phyloP scores from a whole-genome alignment of 2,797 vertebrate species.

The Channallabes apus region DNA sequence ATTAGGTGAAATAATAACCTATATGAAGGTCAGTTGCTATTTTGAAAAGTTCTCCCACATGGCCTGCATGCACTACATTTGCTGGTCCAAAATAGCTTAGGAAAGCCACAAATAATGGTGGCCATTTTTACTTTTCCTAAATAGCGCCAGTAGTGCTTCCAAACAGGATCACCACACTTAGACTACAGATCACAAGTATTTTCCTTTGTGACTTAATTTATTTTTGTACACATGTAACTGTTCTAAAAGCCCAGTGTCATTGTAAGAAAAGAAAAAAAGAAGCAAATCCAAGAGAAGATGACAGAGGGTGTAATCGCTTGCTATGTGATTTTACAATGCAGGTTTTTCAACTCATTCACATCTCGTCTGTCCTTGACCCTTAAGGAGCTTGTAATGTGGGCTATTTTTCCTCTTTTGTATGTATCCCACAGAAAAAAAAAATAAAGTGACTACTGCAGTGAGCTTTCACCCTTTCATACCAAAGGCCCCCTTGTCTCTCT shows the following conservation, averaged over 20 bases:
- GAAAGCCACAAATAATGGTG: not conserved
- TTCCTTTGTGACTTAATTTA: conserved; percentile 68
- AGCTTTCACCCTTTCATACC: conserved; percentile 73
- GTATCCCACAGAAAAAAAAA: conserved; percentile 65
- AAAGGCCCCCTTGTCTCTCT: conserved; percentile 66
- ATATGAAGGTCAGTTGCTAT: conserved; percentile 28
- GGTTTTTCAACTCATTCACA: conserved; percentile 78
- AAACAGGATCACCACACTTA: conserved; percentile 49
- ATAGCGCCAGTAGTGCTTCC: conserved; percentile 31
- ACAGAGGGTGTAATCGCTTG: conserved; percentile 82
- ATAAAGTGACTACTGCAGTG: conserved; percentile 66
- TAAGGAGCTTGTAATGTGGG: conserved; percentile 84
- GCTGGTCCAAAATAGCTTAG: not conserved
- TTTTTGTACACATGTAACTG: conserved; percentile 70
- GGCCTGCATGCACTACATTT: not conserved
- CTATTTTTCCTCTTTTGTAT: conserved; percentile 76
- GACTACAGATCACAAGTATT: conserved; percentile 50
- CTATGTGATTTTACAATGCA: conserved; percentile 80
- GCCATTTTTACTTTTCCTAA: conserved; percentile 35
- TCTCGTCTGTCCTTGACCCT: conserved; percentile 81
- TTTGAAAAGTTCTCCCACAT: conserved; percentile 16
- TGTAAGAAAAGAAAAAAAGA: conserved; percentile 41
- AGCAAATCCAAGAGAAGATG: conserved; percentile 74
- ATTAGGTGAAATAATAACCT: conserved; percentile 40
- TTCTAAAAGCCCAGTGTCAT: conserved; percentile 64